phyloP scores from a whole-genome alignment of 2,888 invertebrate species.

The Asteroscopus sphinx region DNA sequence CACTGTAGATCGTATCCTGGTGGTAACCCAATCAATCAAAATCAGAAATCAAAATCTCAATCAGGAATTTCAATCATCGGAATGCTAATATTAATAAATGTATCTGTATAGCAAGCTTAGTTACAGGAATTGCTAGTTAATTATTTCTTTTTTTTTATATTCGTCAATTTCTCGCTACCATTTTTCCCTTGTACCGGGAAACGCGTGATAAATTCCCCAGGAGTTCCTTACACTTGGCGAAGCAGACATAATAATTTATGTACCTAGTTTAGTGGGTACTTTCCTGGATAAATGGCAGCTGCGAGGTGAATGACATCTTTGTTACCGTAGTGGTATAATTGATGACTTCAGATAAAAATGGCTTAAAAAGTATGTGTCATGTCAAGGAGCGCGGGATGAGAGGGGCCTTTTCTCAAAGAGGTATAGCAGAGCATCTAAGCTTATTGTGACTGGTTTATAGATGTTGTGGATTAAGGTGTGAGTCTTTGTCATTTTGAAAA shows the following conservation, averaged over 20 bases:
- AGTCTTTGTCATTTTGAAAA: too few relatives aligned
- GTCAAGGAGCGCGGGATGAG: background rate
- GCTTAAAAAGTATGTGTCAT: constrained; percentile 54
- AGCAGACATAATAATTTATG: constrained; percentile 89
- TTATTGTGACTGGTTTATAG: too few relatives aligned
- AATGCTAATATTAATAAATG: too few relatives aligned
- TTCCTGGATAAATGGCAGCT: constrained; percentile 82
- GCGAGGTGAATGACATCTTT: constrained; percentile 86
- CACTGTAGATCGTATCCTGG: too few relatives aligned
- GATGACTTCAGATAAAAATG: constrained; percentile 56
- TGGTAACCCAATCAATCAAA: too few relatives aligned
- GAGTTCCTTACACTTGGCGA: constrained; percentile 87
- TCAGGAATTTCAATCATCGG: too few relatives aligned
- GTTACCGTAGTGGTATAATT: constrained; percentile 68
- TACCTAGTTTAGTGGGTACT: constrained; percentile 88
- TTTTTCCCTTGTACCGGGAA: constrained; percentile 55
- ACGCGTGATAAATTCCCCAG: constrained; percentile 85
- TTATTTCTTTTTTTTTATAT: background rate
- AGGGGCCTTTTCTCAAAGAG: too few relatives aligned
- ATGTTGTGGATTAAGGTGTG: too few relatives aligned
- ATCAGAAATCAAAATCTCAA: too few relatives aligned
- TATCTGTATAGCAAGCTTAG: too few relatives aligned
- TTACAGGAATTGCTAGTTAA: too few relatives aligned
- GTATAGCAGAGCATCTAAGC: too few relatives aligned
- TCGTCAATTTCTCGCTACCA: constrained; percentile 46